These are phyloP conservation scores for Phocoena phocoena DNA, from an alignment of 2,113 vertebrate genomes.

Conservation along the genomic window DNA sequence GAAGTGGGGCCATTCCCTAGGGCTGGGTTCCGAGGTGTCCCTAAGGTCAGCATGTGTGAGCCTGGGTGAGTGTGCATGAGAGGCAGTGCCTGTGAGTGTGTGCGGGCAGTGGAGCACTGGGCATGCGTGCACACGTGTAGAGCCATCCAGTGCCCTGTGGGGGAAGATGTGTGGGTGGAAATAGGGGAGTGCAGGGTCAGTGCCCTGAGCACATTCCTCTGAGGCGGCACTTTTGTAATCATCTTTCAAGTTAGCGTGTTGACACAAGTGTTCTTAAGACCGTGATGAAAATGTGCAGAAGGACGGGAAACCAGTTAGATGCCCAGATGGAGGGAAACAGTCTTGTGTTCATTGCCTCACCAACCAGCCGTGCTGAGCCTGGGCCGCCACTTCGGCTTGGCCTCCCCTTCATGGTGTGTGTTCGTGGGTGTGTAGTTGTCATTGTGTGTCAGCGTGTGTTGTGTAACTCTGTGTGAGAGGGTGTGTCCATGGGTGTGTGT, in stretches of 20 bases:
- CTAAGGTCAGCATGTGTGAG: background rate
- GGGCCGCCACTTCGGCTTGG: background rate
- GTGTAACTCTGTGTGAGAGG: background rate
- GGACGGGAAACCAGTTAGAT: background rate
- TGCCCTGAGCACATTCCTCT: background rate
- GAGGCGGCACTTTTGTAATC: background rate
- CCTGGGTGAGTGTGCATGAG: background rate
- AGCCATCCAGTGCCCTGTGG: too few relatives aligned
- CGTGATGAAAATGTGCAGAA: background rate
- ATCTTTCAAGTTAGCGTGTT: background rate
- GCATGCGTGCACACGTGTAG: accelerated
- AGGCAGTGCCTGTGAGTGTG: background rate
- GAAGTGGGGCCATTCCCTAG: background rate
- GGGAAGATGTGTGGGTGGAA: background rate
- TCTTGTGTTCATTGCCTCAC: background rate
- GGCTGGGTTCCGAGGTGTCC: background rate
- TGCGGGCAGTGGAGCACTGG: background rate
- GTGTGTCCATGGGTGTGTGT: background rate
- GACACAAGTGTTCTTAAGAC: background rate
- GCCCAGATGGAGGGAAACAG: background rate
- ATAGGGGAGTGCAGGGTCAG: too few relatives aligned
- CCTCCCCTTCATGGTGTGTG: background rate
- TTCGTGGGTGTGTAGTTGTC: background rate
- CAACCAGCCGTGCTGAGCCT: background rate
- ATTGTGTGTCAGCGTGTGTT: background rate